Base-by-base conservation (phyloP, 2,113 vertebrate species). In the Hiodon alosoides region DNA sequence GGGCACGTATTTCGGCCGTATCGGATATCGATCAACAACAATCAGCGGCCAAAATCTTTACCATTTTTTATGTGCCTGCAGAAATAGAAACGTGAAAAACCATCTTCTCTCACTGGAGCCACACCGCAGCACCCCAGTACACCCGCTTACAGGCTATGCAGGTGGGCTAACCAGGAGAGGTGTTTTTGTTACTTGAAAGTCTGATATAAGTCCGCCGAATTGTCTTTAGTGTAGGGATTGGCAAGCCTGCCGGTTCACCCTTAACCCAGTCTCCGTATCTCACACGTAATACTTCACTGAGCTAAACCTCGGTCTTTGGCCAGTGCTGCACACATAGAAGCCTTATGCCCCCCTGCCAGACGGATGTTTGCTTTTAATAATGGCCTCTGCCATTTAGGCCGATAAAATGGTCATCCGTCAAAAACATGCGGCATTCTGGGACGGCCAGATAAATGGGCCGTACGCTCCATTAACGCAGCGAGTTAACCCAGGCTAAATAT, bases 301-400 rank as follows among this genome's bases (percentile, higher is more conserved):
- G 69, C 59, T 13, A 68, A 69, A 55, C 54, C 47, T 14, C 58
- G 58, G 54, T 3, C 17, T 31, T 53, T 51, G 31, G 46, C 66
- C 47, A 57, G 68, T 80, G 8, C 59, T 31, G 77, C 74, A 70
- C 77, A 69, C 46, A 54, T 75, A 75, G 3, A 71, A 79, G 64
- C 54, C 71, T 51, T 53, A 52, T 9, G 62, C 46, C 67, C 67
- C n/a, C 16, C n/a, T 7, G 48, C 1, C 46, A 81, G 69, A 76
- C 79, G 46, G 73, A 80, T 83, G 83, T 83, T 85, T 83, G 81
- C 81, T 77, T 83, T 83, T 83, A 83, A 85, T 83, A 83, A 81
- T 69, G 76, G 80, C 67, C 76, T 74, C 77, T 4, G 59, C 10
- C 70, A 59, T 66, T 76, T 72, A 66, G 50, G 51, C 67, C 77